A percentile compares a stretch with the other conserved stretches of the same genome.
phyloP scores from a whole-genome alignment of 2,797 vertebrate species.

The Petrocephalus sullivani region DNA sequence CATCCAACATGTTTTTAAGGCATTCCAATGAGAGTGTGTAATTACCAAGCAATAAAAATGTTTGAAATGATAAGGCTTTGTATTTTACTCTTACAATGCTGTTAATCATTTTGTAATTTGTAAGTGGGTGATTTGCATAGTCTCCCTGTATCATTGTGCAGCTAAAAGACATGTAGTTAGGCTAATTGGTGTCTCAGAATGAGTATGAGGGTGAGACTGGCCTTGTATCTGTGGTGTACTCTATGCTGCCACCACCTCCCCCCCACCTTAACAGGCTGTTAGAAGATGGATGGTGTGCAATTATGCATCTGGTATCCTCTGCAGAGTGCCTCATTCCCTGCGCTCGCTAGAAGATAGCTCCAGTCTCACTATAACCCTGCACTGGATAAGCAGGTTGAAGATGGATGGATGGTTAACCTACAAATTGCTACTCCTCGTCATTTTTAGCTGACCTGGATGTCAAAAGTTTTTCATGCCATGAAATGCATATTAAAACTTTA shows the following conservation, averaged over 20 bases:
- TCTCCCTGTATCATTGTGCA: not conserved
- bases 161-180: not conserved
- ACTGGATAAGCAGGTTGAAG: not conserved
- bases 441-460: not conserved
- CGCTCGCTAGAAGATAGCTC: not conserved
- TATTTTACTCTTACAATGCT: not conserved
- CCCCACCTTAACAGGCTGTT: not conserved
- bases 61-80: slow-evolving; percentile 42
- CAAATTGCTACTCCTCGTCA: not conserved
- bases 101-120: not conserved
- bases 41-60: slow-evolving; percentile 66
- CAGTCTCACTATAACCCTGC: not conserved
- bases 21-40: slow-evolving; percentile 52
- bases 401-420: not conserved
- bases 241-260: not conserved
- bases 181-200: not conserved
- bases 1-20: slow-evolving; percentile 50
- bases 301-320: not conserved
- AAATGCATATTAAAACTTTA: not conserved
- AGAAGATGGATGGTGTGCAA: not conserved
- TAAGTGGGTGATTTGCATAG: not conserved
- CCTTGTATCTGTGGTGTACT: not conserved
- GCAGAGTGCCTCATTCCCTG: not conserved
- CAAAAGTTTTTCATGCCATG: not conserved
- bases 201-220: not conserved